Percentiles rank a stretch among this genome's conserved stretches.
Conservation (phyloP, 2,797 vertebrate species). For the Dromococcyx pavoninus region DNA sequence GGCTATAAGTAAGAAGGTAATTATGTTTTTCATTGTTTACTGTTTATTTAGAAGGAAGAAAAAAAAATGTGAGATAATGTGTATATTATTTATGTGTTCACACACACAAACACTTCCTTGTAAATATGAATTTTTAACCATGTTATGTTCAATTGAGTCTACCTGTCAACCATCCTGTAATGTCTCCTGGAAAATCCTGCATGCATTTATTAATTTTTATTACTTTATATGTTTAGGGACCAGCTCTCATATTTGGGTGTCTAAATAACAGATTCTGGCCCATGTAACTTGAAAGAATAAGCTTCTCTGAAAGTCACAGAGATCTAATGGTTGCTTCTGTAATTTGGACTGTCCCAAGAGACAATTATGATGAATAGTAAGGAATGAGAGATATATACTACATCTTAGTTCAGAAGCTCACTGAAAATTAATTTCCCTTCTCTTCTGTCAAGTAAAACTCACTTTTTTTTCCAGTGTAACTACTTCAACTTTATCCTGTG, state of each 20-base stretch:
- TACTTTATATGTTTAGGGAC: neutral
- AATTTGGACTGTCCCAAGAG: neutral
- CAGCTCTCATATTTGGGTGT: neutral
- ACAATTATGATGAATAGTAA: neutral
- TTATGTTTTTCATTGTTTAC: neutral
- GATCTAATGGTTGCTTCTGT: neutral
- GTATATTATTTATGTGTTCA: neutral
- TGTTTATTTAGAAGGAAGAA: neutral
- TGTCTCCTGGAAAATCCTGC: neutral
- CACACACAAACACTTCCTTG: neutral
- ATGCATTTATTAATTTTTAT: neutral
- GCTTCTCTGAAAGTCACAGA: neutral
- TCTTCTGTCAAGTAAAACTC: neutral
- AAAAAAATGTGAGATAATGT: neutral
- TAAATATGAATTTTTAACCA: neutral
- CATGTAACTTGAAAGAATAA: neutral
- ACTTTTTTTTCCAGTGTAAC: neutral
- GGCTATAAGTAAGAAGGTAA: neutral
- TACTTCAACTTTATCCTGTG: neutral
- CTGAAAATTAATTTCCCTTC: neutral
- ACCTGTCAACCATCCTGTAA: neutral
- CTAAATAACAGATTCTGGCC: neutral
- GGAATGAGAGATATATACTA: neutral
- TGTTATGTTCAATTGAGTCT: neutral
- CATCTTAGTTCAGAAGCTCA: neutral